Evolutionary conservation across 2,888 invertebrate species (phyloP), one percentile per base, ranked within the genome.

Genomic region (Drosophila tripunctata): DNA sequence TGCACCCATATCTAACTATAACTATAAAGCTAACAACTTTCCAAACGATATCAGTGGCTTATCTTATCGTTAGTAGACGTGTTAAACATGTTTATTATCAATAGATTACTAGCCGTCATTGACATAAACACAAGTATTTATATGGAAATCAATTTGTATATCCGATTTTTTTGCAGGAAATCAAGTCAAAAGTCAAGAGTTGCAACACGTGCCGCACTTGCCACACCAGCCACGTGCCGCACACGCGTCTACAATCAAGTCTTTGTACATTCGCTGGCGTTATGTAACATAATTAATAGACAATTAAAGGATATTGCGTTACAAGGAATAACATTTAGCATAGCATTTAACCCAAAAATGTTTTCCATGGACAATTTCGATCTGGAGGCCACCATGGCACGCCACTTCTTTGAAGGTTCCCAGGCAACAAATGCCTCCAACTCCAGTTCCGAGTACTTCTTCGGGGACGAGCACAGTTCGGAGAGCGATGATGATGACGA

Each of bases 311-410:
- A 10, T 17, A 30, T 17, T 30, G 40, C 35, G 50, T 12, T 27
- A 36, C 27, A 5, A 54, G 10, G 8, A 24, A n/a, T n/a, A n/a
- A n/a, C n/a, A n/a, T 8, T 8, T 2, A 24, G 24, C 3, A 27
- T 27, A 27, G 33, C 15, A 43, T 5, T 44, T 36, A 19, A 12
- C 6, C n/a, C n/a, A 76, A 38, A 74, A 52, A 94, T 94, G 94
- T 94, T 93, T 90, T 93, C 93, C 71, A 93, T 95, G 93, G 95
- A 95, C 75, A 93, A 93, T 89, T 92, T 95, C 68, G 95, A 95
- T 86, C 90, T 95, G 89, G 94, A 94, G 78, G 92, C 93, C 71
- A 92, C 93, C 67, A 94, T 94, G 91, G 94, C 94, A 72, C 92
- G 94, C 4, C 94, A 95, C 90, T 94, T 94, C 88, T 92, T 89